A percentile compares a stretch with the other conserved stretches of the same genome.
These are phyloP conservation scores for Lomographa bimaculata DNA, from an alignment of 2,888 invertebrate genomes.

Conservation along the genomic window DNA sequence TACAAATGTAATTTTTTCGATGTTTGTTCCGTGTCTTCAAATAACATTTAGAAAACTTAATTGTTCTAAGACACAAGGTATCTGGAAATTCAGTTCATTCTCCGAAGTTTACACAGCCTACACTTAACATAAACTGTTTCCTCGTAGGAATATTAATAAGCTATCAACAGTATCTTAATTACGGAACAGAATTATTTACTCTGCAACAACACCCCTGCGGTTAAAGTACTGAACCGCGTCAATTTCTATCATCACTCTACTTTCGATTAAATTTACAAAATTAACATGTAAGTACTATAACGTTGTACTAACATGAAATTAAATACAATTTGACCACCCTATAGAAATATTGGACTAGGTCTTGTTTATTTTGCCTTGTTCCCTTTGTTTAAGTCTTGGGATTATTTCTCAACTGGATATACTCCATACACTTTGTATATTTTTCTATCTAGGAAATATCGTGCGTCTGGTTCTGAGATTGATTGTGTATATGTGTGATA, in stretches of 20 bases:
- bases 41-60: too few species aligned
- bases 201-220: slow-evolving; percentile 10
- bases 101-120: slow-evolving; percentile 5
- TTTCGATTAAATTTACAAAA: slow-evolving; percentile 16
- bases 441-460: too few species aligned
- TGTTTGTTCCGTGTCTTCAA: too few species aligned
- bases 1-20: too few species aligned
- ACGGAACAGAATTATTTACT: slow-evolving; percentile 23
- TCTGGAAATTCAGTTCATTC: slow-evolving; percentile 2
- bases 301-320: slow-evolving; percentile 3
- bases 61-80: slow-evolving; percentile 1
- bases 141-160: slow-evolving; percentile 24
- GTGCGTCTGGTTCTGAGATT: too few species aligned
- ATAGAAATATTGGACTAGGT: too few species aligned
- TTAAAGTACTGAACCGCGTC: slow-evolving; percentile 7
- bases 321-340: too few species aligned
- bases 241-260: slow-evolving; percentile 6
- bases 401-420: too few species aligned
- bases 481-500: too few species aligned
- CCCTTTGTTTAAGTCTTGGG: too few species aligned
- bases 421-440: too few species aligned
- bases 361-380: too few species aligned
- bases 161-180: slow-evolving; percentile 22
- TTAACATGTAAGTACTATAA: slow-evolving; percentile 12
- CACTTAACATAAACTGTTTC: slow-evolving; percentile 10